phyloP scores from a whole-genome alignment of 2,797 vertebrate species.

The Notamacropus eugenii region DNA sequence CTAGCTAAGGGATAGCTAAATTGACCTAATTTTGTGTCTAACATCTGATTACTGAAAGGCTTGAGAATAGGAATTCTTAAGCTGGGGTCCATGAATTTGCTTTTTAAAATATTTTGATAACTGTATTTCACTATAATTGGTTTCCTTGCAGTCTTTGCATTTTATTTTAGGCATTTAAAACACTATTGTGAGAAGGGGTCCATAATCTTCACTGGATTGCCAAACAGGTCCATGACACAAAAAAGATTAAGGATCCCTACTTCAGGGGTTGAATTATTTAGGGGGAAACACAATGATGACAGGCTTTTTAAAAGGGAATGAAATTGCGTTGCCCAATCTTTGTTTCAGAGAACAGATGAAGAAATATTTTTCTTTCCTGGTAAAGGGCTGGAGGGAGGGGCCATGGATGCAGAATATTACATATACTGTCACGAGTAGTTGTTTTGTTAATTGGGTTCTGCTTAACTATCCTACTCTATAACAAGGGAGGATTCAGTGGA shows the following conservation, averaged over 20 bases:
- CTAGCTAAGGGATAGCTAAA: background rate
- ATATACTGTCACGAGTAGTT: background rate
- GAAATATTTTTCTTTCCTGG: background rate
- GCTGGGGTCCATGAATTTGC: background rate
- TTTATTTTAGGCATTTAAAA: background rate
- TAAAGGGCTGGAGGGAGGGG: background rate
- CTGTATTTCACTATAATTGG: background rate
- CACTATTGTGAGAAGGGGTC: background rate
- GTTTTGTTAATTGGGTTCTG: background rate
- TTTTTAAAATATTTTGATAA: background rate
- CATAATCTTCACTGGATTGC: background rate
- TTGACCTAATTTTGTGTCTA: background rate
- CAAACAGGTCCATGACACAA: background rate
- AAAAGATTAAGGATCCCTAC: background rate
- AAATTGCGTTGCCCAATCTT: background rate
- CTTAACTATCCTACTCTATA: background rate
- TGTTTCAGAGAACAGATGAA: background rate
- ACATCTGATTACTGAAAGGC: background rate
- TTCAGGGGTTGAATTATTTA: background rate
- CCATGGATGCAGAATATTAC: background rate
- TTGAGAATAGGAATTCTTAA: background rate
- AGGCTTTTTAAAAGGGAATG: background rate
- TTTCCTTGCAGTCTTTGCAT: background rate
- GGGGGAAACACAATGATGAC: background rate
- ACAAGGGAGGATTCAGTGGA: background rate